phyloP scores from a whole-genome alignment of 2,797 vertebrate species.

The Oreortyx pictus region DNA sequence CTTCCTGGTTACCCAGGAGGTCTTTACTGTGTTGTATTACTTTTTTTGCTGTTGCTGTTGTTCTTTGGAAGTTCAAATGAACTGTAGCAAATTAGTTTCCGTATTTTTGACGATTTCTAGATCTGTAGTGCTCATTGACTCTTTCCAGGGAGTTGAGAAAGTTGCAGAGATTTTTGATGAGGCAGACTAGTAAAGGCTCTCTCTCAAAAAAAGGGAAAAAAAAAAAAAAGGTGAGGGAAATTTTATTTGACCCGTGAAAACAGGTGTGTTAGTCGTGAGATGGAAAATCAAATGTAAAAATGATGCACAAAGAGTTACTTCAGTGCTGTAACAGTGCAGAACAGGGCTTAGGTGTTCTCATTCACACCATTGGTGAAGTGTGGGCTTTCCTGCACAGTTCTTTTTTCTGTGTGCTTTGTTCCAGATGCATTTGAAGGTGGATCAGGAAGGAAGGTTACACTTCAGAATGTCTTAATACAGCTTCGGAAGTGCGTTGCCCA shows the following conservation, averaged over 20 bases:
- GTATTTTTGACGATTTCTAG: neutral
- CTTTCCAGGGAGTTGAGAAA: neutral
- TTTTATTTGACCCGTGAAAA: neutral
- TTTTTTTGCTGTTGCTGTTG: neutral
- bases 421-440: constrained; percentile 89
- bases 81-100: neutral
- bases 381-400: neutral
- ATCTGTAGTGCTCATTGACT: neutral
- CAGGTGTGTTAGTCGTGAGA: neutral
- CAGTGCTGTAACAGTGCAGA: neutral
- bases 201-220: neutral
- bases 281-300: neutral
- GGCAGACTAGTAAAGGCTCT: neutral
- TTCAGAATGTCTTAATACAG: constrained; percentile 90
- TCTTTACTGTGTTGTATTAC: neutral
- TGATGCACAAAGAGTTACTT: neutral
- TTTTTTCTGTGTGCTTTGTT: constrained; percentile 50
- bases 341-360: neutral
- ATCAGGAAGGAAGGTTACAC: constrained; percentile 81
- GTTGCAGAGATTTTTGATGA: neutral
- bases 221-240: neutral
- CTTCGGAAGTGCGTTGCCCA: constrained; percentile 93
- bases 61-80: neutral
- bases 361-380: neutral
- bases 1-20: neutral